Percentiles rank a stretch among this genome's conserved stretches.
Conservation (phyloP, 2,113 vertebrate species). For the Clupea harengus region DNA sequence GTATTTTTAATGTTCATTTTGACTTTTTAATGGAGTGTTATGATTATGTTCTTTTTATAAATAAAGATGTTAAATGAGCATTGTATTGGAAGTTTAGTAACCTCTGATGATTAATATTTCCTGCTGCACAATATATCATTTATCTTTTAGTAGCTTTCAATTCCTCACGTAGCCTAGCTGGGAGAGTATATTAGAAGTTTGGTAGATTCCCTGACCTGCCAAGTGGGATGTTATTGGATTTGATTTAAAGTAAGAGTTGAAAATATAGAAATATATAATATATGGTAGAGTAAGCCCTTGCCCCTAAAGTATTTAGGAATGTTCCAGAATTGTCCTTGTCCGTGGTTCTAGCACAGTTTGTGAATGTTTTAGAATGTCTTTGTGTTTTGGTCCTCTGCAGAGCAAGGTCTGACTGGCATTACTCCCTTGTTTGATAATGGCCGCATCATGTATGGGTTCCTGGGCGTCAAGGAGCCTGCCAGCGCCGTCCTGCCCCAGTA, state of each 20-base stretch:
- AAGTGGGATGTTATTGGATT: too few relatives aligned
- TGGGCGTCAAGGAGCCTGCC: conserved; percentile 88
- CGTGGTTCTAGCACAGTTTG: background rate
- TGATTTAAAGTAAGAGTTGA: too few relatives aligned
- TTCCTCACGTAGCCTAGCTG: too few relatives aligned
- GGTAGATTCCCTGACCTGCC: too few relatives aligned
- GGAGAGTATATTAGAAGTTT: too few relatives aligned
- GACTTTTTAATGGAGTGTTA: too few relatives aligned
- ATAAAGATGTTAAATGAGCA: background rate
- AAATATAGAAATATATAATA: too few relatives aligned
- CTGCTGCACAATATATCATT: background rate
- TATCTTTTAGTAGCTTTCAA: too few relatives aligned
- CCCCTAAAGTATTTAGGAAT: too few relatives aligned
- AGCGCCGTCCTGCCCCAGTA: conserved; percentile 88
- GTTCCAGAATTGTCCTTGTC: too few relatives aligned
- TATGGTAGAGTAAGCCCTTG: too few relatives aligned
- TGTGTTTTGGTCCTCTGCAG: conserved; percentile 63
- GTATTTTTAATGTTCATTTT: too few relatives aligned
- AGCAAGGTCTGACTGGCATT: conserved; percentile 88
- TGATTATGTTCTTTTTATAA: background rate
- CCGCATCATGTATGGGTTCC: conserved; percentile 98
- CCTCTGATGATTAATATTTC: background rate
- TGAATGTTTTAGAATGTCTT: background rate
- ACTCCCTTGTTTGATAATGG: conserved; percentile 86
- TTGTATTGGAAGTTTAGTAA: background rate